Evolutionary conservation across 2,888 invertebrate species (phyloP), one percentile per base, ranked within the genome.

Genomic region (Archips crataeganus): DNA sequence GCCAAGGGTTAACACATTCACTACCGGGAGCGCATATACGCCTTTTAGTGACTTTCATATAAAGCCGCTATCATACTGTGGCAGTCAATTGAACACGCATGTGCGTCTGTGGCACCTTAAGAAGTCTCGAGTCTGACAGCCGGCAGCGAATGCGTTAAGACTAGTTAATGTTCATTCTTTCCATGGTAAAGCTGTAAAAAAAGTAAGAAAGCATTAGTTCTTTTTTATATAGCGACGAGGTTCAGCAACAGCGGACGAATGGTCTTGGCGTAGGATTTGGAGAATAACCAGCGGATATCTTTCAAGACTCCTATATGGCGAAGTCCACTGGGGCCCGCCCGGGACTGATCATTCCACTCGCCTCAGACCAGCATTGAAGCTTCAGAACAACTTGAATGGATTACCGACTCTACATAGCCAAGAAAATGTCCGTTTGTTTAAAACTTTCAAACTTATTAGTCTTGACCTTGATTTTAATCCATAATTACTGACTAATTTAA

Each of bases 231-330:
- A 71, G 64, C 47, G 13, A 23, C 34, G 15, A 39, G 60, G 13
- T 39, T 34, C 61, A 23, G 61, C 51, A 9, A 39, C 23, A 32
- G 42, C 9, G n/a, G 2, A 49, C 23, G 51, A 42, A 42, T 42
- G 66, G 42, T 66, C 66, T 54, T 42, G 66, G 11, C 51, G 60
- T 36, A 60, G 34, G 15, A 60, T 71, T n/a, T 61, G 71, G 71
- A 66, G 47, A 60, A n/a, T 51, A 11, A 66, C 42, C 42, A 45
- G 61, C 9, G 42, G 23, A 54, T 34, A 34, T 49, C 39, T 61
- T 2, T 32, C 51, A 11, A 61, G 51, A 45, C 1, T 49, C 3
- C 39, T 15, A 11, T 11, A 13, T 5, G 42, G 23, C 13, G 70
- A 59, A 63, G 65, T 15, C 32, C 34, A 57, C 32, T 11, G 15